Evolutionary conservation across 2,797 vertebrate genomes (phyloP), one percentile per base, ranked within the genome.

Genomic region (Iguana delicatissima): DNA sequence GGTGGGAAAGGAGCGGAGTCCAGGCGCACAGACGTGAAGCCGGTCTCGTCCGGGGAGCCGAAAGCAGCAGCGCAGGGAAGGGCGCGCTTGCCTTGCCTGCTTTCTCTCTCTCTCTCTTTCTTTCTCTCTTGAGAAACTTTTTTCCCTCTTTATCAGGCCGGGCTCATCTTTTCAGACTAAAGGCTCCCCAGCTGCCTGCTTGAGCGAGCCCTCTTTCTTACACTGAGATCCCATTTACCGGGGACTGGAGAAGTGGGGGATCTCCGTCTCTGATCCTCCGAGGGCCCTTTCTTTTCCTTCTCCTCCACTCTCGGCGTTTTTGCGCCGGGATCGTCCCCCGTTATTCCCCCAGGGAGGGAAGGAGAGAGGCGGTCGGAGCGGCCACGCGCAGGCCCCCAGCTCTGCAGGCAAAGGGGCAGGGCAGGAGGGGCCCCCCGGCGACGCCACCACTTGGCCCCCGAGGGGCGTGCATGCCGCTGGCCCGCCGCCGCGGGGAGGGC

Each of bases 1-100:
- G 92, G 84, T 69, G 77, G 92, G 76, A 52, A 76, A 72, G 89
- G 1, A 57, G 88, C 80, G 59, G 6, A 9, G 64, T 67, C 80
- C 90, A 69, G n/a, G 1, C 50, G 0, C 82, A 64, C 62, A 84
- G 26, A 85, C 50, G 80, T 80, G 12, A 76, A 92, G 91, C 90
- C 69, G 76, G 77, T 6, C 89, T 42, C 1, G 46, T 69, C 38
- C 1, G 57, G 73, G 35, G 14, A 24, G 13, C 79, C 76, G 9
- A 72, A 38, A 32, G 81, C 84, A 1, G 72, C 20, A 6, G 4
- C 59, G 6, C 59, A 1, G 10, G 52, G 7, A 10, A 52, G 1
- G 52, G 52, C 52, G 52, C 52, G 7, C 52, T 52, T 90, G 2
- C 90, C 18, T 91, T 35, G 85, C n/a, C 62, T 79, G 80, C 88